Evolutionary conservation across 2,113 vertebrate species (phyloP), one percentile per base, ranked within the genome.

Genomic region (Gallinago jamesoni): DNA sequence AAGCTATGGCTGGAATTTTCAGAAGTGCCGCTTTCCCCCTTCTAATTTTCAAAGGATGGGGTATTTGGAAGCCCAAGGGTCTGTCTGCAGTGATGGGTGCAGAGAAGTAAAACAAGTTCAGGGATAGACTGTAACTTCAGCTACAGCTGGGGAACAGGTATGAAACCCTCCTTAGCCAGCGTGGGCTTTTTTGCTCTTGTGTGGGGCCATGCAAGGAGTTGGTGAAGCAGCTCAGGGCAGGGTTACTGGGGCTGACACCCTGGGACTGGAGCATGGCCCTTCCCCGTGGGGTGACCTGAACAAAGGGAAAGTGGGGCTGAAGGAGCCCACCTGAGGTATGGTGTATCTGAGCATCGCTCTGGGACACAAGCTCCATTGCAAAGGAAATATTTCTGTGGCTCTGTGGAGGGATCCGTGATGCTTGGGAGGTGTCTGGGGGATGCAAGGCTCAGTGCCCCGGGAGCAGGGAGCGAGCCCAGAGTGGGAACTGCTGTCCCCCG

Each of bases 161-260:
- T 22, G 30, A 63, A 67, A 37, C 28, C 50, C 47, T 89, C n/a
- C 37, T 56, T 52, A 22, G 20, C 22, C 47, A 43, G 3, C 0
- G 4, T 14, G 53, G 48, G 33, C 33, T 59, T 14, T 15, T 56
- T 41, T 63, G 48, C 20, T 59, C 11, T 16, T 50, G 35, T 10
- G 2, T 30, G 2, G 8, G 59, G 59, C 28, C 21, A 2, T 1
- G 15, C 43, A 39, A 53, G 63, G 77, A 35, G 17, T 23, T 59
- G 56, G n/a, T 7, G 5, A 10, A 77, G 75, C 57, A 66, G 8
- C 22, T 18, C 20, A 8, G 39, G 3, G 22, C 83, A 68, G 52
- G 33, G 69, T 1, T 35, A 5, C 39, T 70, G 70, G 45, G 80
- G 50, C 63, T 47, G 8, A 5, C 2, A 2, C 23, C 0, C 0